phyloP scores from a whole-genome alignment of 2,113 vertebrate species.

The Lates calcarifer region DNA sequence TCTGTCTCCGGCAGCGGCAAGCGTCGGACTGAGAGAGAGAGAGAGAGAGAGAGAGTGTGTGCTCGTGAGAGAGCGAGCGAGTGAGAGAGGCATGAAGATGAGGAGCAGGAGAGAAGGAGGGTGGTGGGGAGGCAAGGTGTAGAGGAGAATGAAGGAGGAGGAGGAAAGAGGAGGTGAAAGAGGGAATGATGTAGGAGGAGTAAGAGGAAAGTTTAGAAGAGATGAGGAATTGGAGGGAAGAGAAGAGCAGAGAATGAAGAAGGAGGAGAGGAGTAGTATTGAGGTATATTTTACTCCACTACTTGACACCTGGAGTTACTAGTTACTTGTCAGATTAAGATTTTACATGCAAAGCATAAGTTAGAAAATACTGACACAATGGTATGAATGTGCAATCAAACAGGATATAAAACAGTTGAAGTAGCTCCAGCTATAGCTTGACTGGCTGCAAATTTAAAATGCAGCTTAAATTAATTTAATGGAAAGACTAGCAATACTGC shows the following conservation, averaged over 20 bases:
- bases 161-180: background rate
- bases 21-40: conserved; percentile 41
- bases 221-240: background rate
- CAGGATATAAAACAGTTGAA: background rate
- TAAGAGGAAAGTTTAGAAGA: background rate
- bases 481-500: background rate
- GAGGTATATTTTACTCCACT: background rate
- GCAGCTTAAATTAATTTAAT: background rate
- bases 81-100: conserved; percentile 7
- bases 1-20: conserved; percentile 51
- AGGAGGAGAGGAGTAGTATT: background rate
- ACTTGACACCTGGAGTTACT: background rate
- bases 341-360: background rate
- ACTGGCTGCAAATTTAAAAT: background rate
- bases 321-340: background rate
- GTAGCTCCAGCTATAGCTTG: background rate
- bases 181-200: background rate
- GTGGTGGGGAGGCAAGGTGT: background rate
- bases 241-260: background rate
- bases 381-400: background rate
- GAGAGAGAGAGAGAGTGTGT: conserved; percentile 17
- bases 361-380: background rate
- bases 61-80: background rate
- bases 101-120: conserved; percentile 27
- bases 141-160: background rate